Conservation (phyloP, 2,888 invertebrate species). For the Cheilosia grossa region DNA sequence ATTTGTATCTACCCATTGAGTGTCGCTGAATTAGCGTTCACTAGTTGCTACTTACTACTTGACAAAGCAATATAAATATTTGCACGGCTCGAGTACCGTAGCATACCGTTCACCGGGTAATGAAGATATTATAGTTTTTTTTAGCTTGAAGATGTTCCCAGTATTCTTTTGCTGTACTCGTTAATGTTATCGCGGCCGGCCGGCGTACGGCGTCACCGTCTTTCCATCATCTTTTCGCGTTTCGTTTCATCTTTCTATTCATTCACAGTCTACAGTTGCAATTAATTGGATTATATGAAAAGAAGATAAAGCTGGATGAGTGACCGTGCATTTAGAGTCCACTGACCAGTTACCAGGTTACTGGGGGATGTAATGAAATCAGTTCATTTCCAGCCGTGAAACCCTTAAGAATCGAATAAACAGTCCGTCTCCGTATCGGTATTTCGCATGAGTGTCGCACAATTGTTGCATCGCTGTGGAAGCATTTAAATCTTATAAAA, state of each 20-base stretch:
- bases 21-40: neutral
- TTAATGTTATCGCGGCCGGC: constrained; percentile 4
- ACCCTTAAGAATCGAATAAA: constrained; percentile 53
- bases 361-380: constrained; percentile 58
- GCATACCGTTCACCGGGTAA: neutral
- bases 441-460: neutral
- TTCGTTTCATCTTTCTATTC: constrained; percentile 20
- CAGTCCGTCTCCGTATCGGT: neutral
- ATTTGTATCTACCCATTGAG: neutral
- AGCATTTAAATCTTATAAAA: neutral
- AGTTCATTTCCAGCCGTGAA: constrained; percentile 58
- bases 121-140: neutral
- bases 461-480: neutral
- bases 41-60: neutral
- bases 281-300: constrained; percentile 68
- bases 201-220: constrained; percentile 8
- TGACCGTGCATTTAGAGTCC: constrained; percentile 38
- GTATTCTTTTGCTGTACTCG: constrained; percentile 14
- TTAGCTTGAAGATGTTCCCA: constrained; percentile 29
- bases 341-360: constrained; percentile 46
- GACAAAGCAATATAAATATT: constrained; percentile 12
- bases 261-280: constrained; percentile 23
- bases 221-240: constrained; percentile 21
- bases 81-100: neutral
- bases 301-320: constrained; percentile 62